Base-by-base conservation (phyloP, 2,888 invertebrate genomes). In the Smittia aterrima region DNA sequence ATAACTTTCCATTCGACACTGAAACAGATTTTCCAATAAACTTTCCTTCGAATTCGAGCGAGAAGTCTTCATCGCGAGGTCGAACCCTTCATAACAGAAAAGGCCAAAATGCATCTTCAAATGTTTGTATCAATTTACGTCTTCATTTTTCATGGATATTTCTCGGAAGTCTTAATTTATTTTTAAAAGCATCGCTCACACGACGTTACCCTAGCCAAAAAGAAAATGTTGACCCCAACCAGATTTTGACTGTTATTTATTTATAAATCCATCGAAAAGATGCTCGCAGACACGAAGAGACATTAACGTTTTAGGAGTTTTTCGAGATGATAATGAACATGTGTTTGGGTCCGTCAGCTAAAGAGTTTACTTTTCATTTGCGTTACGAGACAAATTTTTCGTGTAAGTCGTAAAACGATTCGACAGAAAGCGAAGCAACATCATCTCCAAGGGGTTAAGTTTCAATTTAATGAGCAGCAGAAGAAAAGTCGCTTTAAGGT, bases 171-270 rank as follows among this genome's bases (percentile, higher is more conserved):
- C 41, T 41, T 67, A 41, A 67, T 67, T 67, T 67, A 67, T 20
- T 16, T 32, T 66, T 32, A 67, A 67, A 41, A 41, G 41, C 16
- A 67, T 67, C 13, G 38, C 66, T 38, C 16, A 22, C 40, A 67
- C 40, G 47, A 67, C 67, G 67, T 67, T 67, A 67, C 67, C 67
- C 67, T 67, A 67, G 41, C 67, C 47, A 47, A 67, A 67, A 67
- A 32, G 38, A 32, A 66, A 66, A 32, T 67, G 41, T 67, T 67
- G 67, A 67, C 67, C 67, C 67, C 67, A 47, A 41, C 22, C 38
- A 38, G 18, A 41, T 67, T 66, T 66, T 32, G 40, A 22, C 24
- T 67, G 67, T 20, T 16, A 18, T 66, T 67, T 67, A 67, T 67
- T 67, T 67, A 41, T 67, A 67, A 67, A 67, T 32, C 20, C 38